Evolutionary conservation across 2,888 invertebrate genomes (phyloP).

Genomic region (Ceriagrion tenellum): DNA sequence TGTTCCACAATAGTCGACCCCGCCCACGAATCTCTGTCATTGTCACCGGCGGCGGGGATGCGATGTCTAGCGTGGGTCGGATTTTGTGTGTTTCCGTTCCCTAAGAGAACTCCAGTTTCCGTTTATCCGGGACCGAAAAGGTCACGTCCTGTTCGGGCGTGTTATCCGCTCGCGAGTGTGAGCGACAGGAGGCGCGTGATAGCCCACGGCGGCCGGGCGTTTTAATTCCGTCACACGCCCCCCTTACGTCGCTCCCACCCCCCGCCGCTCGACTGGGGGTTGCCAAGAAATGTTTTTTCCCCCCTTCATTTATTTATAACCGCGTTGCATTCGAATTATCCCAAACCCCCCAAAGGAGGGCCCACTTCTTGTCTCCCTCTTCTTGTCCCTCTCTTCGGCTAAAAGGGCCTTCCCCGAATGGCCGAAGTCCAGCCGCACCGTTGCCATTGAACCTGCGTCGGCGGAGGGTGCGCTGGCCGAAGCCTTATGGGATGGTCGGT

Average conservation of each 20-base stretch:
- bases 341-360: not conserved
- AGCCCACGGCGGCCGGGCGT: not conserved
- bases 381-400: not conserved
- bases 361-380: not conserved
- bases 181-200: not conserved
- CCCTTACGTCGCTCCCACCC: not conserved
- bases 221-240: not conserved
- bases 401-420: too few species aligned
- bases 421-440: not conserved
- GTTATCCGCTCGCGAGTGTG: not conserved
- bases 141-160: not conserved
- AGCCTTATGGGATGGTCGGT: not conserved
- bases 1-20: too few species aligned
- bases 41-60: too few species aligned
- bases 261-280: not conserved
- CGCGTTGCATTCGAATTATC: slow-evolving; percentile 6
- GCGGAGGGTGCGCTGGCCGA: not conserved
- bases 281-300: not conserved
- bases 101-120: not conserved
- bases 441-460: not conserved
- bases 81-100: not conserved
- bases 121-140: not conserved
- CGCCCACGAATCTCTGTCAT: too few species aligned
- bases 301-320: slow-evolving; percentile 24
- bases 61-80: too few species aligned